Conservation (phyloP, 2,113 vertebrate genomes). For the Drymodes brunneopygia region DNA sequence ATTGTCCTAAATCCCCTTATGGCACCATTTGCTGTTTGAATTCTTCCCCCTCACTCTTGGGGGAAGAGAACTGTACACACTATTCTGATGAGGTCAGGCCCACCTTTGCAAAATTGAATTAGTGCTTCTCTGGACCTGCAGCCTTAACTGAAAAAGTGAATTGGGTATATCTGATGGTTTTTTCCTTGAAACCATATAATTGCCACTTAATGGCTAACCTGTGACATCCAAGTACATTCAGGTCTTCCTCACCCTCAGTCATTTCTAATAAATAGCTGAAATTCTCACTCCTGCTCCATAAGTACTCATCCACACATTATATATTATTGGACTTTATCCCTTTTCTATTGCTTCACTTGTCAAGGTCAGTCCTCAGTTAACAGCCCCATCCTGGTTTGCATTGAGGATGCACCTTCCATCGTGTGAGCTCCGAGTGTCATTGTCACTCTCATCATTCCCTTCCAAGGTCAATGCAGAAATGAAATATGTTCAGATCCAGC, state of each 20-base stretch:
- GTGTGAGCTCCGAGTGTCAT: background rate
- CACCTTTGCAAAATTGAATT: background rate
- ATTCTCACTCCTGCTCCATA: background rate
- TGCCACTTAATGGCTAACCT: background rate
- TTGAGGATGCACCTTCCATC: background rate
- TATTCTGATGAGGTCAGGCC: background rate
- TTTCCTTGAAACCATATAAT: background rate
- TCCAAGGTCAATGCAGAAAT: slow-evolving; percentile 21
- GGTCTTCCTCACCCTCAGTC: background rate
- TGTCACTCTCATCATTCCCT: background rate
- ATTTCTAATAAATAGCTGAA: background rate
- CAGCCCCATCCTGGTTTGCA: background rate
- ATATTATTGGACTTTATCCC: background rate
- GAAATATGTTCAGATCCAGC: background rate
- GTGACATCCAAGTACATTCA: background rate
- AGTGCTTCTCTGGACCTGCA: background rate
- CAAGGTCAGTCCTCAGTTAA: slow-evolving; percentile 1
- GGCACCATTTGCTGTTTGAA: background rate
- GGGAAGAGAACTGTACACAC: background rate
- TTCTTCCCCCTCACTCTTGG: background rate
- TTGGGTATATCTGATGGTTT: background rate
- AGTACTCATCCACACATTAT: background rate
- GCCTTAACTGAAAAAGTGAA: background rate
- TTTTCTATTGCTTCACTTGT: background rate
- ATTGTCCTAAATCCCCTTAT: background rate